Percentiles rank a stretch among this genome's conserved stretches.
Conservation (phyloP, 2,888 invertebrate genomes). For the Unio delphinus region DNA sequence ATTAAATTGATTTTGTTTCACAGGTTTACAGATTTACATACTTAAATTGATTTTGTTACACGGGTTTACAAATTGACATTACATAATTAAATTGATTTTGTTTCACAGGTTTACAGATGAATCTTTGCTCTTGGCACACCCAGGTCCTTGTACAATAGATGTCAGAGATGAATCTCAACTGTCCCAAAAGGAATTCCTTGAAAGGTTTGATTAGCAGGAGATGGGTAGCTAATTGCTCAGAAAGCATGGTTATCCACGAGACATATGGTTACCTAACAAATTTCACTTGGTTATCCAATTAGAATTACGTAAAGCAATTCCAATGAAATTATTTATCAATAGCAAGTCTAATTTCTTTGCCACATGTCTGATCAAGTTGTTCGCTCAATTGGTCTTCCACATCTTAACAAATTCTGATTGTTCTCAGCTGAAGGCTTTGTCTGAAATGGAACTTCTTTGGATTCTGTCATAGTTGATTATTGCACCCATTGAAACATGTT, state of each 20-base stretch:
- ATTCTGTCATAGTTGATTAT: too few species aligned
- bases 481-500: too few species aligned
- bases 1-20: neutral
- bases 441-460: too few species aligned
- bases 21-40: constrained; percentile 48
- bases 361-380: too few species aligned
- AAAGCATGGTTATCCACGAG: neutral
- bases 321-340: too few species aligned
- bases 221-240: neutral
- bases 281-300: too few species aligned
- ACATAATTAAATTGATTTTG: neutral
- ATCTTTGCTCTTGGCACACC: constrained; percentile 50
- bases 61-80: constrained; percentile 47
- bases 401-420: too few species aligned
- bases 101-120: constrained; percentile 52
- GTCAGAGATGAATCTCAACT: constrained; percentile 43
- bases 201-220: constrained; percentile 32
- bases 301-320: too few species aligned
- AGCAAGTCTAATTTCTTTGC: too few species aligned
- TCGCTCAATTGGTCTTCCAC: too few species aligned
- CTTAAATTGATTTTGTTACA: neutral
- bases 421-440: too few species aligned
- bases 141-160: constrained; percentile 67
- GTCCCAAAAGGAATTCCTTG: constrained; percentile 53
- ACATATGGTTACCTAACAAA: too few species aligned